These are phyloP conservation scores for Thera britannica DNA, from an alignment of 2,888 invertebrate species.

Conservation along the genomic window DNA sequence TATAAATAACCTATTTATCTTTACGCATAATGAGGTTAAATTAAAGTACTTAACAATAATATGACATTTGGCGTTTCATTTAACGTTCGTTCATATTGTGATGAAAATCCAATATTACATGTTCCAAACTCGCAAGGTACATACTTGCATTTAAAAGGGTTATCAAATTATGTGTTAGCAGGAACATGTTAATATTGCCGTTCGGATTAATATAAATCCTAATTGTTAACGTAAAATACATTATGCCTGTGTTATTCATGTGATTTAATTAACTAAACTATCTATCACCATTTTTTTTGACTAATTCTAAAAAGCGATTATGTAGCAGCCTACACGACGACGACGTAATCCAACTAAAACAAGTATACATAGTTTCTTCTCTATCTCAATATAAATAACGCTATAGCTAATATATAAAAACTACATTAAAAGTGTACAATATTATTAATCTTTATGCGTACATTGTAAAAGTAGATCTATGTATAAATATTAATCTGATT, in stretches of 20 bases:
- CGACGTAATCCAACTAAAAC: conserved; percentile 46
- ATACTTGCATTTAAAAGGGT: conserved; percentile 16
- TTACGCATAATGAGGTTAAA: conserved; percentile 75
- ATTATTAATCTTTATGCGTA: conserved; percentile 78
- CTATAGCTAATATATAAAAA: conserved; percentile 78
- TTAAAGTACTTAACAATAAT: conserved; percentile 54
- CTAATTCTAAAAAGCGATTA: conserved; percentile 70
- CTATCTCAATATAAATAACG: conserved; percentile 77
- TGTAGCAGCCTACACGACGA: conserved; percentile 70
- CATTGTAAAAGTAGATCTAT: conserved; percentile 82
- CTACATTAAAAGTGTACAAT: conserved; percentile 80
- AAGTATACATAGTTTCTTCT: conserved; percentile 71
- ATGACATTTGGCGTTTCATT: conserved; percentile 74
- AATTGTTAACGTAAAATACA: conserved; percentile 57
- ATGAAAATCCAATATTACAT: conserved; percentile 47
- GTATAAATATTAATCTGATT: conserved; percentile 81
- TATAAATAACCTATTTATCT: conserved; percentile 65
- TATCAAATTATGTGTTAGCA: conserved; percentile 21
- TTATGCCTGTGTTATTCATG: conserved; percentile 74
- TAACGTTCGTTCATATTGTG: conserved; percentile 53
- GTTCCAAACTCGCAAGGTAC: conserved; percentile 20
- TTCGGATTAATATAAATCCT: conserved; percentile 33
- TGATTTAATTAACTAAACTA: conserved; percentile 59
- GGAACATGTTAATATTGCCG: conserved; percentile 30
- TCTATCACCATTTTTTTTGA: conserved; percentile 63